Conservation (phyloP, 1,140 invertebrate genomes). For the Bombus turneri region DNA sequence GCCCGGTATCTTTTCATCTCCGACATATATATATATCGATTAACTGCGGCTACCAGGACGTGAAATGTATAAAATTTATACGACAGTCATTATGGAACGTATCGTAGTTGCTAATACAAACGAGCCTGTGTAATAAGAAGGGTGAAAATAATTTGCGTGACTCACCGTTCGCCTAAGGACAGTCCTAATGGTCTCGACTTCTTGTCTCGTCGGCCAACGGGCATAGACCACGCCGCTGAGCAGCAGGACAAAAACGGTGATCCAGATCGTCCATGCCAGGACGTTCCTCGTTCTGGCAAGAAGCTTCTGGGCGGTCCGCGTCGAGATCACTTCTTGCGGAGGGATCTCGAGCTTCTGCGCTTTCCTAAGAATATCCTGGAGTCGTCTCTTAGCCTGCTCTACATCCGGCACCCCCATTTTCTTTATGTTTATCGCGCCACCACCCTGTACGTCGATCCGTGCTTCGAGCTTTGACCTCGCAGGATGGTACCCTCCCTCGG, state of each 20-base stretch:
- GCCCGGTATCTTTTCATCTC: too few relatives aligned
- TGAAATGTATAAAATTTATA: too few relatives aligned
- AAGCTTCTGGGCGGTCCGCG: conserved; percentile 73
- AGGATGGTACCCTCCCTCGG: not conserved
- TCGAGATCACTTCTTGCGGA: conserved; percentile 71
- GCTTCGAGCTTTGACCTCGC: conserved; percentile 6
- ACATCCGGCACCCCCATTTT: conserved; percentile 71
- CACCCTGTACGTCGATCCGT: conserved; percentile 14
- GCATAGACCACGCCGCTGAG: conserved; percentile 72
- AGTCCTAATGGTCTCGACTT: conserved; percentile 75
- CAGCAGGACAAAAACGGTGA: conserved; percentile 71
- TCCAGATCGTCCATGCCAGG: conserved; percentile 69
- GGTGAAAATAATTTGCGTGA: conserved; percentile 25
- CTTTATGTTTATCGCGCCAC: conserved; percentile 45
- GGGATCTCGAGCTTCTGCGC: conserved; percentile 74
- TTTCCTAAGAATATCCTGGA: conserved; percentile 73
- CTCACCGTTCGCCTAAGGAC: conserved; percentile 76
- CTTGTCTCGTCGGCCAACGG: conserved; percentile 72
- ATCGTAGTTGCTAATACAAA: not conserved
- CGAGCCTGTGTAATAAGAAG: too few relatives aligned
- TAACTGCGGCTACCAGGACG: too few relatives aligned
- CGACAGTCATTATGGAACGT: not conserved
- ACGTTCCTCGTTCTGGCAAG: conserved; percentile 72
- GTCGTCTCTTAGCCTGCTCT: conserved; percentile 72
- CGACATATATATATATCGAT: too few relatives aligned